Evolutionary conservation across 2,113 vertebrate species (phyloP).

Genomic region (Aphyosemion australe): DNA sequence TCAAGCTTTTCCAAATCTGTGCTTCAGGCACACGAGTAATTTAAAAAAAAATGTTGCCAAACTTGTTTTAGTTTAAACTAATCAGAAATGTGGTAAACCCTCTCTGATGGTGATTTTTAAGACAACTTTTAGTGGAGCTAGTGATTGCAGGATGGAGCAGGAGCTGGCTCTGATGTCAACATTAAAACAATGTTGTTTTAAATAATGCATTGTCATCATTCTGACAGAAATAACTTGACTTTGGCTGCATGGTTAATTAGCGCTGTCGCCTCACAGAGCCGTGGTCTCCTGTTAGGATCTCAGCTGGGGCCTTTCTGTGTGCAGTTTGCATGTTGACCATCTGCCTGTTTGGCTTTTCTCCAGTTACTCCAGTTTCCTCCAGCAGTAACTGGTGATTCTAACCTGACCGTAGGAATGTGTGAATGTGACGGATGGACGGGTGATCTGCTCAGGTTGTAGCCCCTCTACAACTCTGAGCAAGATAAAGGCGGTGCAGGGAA

Average conservation of each 20-base stretch:
- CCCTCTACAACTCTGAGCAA: too few species aligned
- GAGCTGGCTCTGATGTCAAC: background rate
- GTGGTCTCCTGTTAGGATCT: background rate
- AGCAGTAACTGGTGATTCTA: background rate
- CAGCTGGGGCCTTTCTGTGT: background rate
- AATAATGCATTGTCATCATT: background rate
- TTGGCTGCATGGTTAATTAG: background rate
- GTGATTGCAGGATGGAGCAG: background rate
- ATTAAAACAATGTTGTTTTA: too few species aligned
- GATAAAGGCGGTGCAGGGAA: too few species aligned
- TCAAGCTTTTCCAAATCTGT: constrained; percentile 1
- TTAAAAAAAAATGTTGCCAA: background rate
- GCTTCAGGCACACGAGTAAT: too few species aligned
- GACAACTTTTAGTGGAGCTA: too few species aligned
- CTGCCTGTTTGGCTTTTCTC: background rate
- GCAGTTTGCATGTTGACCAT: background rate
- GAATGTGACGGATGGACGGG: background rate
- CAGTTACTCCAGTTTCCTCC: background rate
- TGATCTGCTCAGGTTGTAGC: background rate
- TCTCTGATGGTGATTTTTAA: background rate
- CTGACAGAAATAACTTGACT: background rate
- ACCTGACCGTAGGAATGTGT: background rate
- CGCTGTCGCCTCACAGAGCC: background rate
- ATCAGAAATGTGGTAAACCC: background rate
- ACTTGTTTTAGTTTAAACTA: constrained; percentile 11